Evolutionary conservation across 2,113 vertebrate species (phyloP), one percentile per base, ranked within the genome.

Genomic region (Tachysurus vachellii): DNA sequence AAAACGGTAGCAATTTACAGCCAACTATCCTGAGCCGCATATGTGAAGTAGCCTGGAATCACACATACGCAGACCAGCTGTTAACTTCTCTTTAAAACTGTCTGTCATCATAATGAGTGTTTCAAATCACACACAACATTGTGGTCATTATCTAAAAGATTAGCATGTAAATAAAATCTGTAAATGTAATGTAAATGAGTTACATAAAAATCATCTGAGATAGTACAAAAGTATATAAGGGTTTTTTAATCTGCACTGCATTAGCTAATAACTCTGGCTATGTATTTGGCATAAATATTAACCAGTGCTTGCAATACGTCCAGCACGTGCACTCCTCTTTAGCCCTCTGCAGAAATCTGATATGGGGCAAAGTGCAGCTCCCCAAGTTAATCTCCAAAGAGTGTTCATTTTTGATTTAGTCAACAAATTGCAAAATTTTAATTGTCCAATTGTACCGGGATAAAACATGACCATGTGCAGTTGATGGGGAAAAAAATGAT

Each of bases 361-460:
- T 23, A 47, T 5, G 5, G 57, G 47, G 14, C 31, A 85, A 89
- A 89, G 68, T 85, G 82, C 77, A 85, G 50, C 70, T 53, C 53
- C 16, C 26, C 28, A 36, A 57, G 13, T 50, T 17, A 59, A 61
- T 26, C 53, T 21, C n/a, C 47, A 62, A n/a, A 71, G 4, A 86
- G n/a, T 57, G 28, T 57, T 57, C 11, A 57, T 28, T 0, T 8
- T 3, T 17, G 7, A 31, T n/a, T 19, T 79, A 56, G 28, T 56
- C 53, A 26, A 17, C n/a, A 56, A 28, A 79, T 8, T 12, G 42
- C 44, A 14, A 53, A n/a, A n/a, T 50, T 76, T 76, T 1, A 50
- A 50, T 9, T 28, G 64, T 68, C 28, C 31, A 42, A 42, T 8
- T 42, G 19, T 14, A 9, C 42, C 3, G 7, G 5, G 23, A 47